These are phyloP conservation scores for Delichon dasypus DNA, from an alignment of 2,797 vertebrate species.

Conservation along the genomic window DNA sequence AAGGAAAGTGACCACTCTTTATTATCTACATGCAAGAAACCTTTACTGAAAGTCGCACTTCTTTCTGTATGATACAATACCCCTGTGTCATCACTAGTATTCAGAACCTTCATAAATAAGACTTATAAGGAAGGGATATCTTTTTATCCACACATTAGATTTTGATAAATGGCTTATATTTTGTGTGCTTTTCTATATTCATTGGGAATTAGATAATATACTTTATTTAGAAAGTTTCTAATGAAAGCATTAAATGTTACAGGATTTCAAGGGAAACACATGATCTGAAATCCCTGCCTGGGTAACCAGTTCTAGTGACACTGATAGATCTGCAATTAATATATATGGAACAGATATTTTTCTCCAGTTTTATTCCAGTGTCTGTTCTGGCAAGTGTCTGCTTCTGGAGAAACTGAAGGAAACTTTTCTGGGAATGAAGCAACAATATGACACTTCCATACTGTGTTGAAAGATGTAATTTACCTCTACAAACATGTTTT, in stretches of 20 bases:
- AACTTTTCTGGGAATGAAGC: not conserved
- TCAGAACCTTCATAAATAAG: not conserved
- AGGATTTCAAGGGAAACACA: not conserved
- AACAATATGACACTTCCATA: not conserved
- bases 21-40: not conserved
- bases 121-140: not conserved
- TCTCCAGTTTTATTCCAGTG: not conserved
- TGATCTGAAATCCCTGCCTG: not conserved
- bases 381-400: not conserved
- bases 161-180: not conserved
- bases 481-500: not conserved
- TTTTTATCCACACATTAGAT: not conserved
- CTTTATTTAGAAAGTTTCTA: not conserved
- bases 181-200: not conserved
- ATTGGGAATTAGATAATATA: not conserved
- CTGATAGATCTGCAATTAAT: not conserved
- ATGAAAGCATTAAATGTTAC: not conserved
- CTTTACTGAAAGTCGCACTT: not conserved
- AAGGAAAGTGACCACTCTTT: not conserved
- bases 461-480: not conserved
- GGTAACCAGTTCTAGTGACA: no score
- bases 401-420: not conserved
- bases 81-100: not conserved
- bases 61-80: not conserved
- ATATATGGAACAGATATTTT: not conserved